These are phyloP conservation scores for Chrysolina americana DNA, from an alignment of 2,888 invertebrate genomes.

Conservation along the genomic window DNA sequence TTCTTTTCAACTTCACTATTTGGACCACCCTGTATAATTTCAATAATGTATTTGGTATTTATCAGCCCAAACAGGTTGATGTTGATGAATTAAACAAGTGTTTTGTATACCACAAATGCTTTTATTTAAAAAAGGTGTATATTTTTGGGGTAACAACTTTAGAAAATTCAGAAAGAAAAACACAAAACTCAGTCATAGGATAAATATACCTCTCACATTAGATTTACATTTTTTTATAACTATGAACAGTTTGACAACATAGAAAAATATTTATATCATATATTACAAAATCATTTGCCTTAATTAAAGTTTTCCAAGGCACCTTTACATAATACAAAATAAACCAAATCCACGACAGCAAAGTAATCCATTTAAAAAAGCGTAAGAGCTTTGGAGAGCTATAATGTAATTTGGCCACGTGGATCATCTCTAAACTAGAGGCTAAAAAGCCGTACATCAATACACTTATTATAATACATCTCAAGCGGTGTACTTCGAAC, in stretches of 20 bases:
- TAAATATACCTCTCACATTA: constrained; percentile 66
- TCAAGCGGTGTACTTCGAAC: constrained; percentile 27
- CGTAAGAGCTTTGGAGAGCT: constrained; percentile 54
- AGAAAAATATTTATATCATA: constrained; percentile 80
- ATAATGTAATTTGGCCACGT: constrained; percentile 67
- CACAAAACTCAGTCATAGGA: constrained; percentile 65
- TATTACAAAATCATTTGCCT: constrained; percentile 81
- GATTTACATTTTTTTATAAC: constrained; percentile 62
- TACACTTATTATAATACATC: constrained; percentile 64
- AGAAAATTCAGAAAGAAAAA: constrained; percentile 61
- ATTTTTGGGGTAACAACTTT: constrained; percentile 63
- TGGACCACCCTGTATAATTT: no score
- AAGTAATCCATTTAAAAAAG: constrained; percentile 41
- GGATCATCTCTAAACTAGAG: constrained; percentile 66
- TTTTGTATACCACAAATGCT: constrained; percentile 53
- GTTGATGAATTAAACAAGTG: constrained; percentile 26
- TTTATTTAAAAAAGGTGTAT: constrained; percentile 64
- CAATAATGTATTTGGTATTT: no score
- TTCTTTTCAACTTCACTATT: no score
- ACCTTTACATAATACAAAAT: constrained; percentile 68
- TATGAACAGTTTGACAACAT: constrained; percentile 74
- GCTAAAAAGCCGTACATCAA: constrained; percentile 69
- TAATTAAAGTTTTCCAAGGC: constrained; percentile 74
- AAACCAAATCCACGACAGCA: constrained; percentile 61
- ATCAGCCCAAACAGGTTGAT: background rate